A percentile compares a stretch with the other conserved stretches of the same genome.
Conservation (phyloP, 2,113 vertebrate genomes). For the Microcebus murinus region DNA sequence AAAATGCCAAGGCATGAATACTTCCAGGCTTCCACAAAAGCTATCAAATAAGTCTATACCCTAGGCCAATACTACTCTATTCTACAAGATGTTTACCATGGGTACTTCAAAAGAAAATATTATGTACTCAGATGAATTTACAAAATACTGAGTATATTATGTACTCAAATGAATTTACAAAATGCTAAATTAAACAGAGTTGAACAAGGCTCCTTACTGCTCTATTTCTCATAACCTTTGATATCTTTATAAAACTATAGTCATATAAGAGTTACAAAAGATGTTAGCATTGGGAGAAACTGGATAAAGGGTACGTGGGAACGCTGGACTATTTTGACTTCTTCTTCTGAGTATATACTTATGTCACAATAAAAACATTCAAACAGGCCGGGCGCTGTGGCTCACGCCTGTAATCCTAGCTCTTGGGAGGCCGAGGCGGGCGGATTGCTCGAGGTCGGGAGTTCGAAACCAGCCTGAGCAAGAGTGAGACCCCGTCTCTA, state of each 20-base stretch:
- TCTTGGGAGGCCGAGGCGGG: no score
- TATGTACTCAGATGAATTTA: not conserved
- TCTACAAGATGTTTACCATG: not conserved
- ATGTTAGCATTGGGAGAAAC: not conserved
- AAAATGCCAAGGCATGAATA: not conserved
- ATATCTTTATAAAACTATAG: not conserved
- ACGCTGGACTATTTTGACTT: not conserved
- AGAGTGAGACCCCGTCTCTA: no score
- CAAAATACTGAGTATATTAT: constrained; percentile 21
- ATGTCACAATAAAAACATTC: not conserved
- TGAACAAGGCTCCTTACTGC: not conserved
- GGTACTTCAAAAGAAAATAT: not conserved
- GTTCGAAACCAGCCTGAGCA: no score
- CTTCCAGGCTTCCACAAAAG: not conserved
- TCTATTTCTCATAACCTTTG: not conserved
- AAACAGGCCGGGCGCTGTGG: no score
- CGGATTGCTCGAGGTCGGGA: no score
- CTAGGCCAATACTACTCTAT: not conserved
- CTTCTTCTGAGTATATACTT: not conserved
- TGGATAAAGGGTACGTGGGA: not conserved
- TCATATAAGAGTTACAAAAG: constrained; percentile 26
- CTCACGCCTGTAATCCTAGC: no score
- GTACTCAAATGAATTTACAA: constrained; percentile 20
- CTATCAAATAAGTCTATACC: not conserved
- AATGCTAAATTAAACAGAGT: constrained; percentile 5